Conservation (phyloP, 2,113 vertebrate genomes). For the Mormoops blainvillei region DNA sequence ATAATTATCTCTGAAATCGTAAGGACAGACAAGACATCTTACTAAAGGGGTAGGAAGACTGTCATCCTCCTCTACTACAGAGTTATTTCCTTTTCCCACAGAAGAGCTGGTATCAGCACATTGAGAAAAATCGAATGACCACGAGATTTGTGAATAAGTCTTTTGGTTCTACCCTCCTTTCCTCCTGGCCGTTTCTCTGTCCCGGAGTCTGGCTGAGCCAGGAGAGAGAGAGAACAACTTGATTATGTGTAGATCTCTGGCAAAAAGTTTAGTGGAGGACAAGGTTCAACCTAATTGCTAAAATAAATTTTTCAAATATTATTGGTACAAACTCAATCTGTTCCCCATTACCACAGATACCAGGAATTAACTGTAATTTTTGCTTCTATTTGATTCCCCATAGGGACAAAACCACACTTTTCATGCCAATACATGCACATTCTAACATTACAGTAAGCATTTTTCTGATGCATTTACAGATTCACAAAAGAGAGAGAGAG, state of each 20-base stretch:
- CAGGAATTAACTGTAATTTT: conserved; percentile 60
- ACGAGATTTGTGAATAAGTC: neutral
- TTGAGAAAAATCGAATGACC: neutral
- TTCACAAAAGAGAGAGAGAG: conserved; percentile 12
- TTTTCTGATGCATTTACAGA: conserved; percentile 62
- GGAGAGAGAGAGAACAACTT: neutral
- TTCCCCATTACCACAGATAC: conserved; percentile 58
- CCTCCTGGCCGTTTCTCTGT: neutral
- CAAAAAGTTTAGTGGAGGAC: conserved; percentile 24
- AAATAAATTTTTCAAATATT: conserved; percentile 53
- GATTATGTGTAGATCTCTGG: neutral
- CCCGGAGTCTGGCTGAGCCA: neutral
- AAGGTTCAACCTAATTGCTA: conserved; percentile 35
- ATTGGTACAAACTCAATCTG: conserved; percentile 36
- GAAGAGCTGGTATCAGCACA: neutral
- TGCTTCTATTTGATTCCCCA: conserved; percentile 52
- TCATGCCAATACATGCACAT: conserved; percentile 59
- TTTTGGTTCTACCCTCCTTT: neutral
- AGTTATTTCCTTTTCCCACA: neutral
- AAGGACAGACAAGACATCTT: neutral
- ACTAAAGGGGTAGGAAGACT: neutral
- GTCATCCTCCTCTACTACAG: neutral
- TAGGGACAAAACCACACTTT: conserved; percentile 61
- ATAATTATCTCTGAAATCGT: neutral
- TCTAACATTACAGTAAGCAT: conserved; percentile 64